Percentiles rank a stretch among this genome's conserved stretches.
These are phyloP conservation scores for Rhynchotus rufescens DNA, from an alignment of 2,797 vertebrate species.

Conservation along the genomic window DNA sequence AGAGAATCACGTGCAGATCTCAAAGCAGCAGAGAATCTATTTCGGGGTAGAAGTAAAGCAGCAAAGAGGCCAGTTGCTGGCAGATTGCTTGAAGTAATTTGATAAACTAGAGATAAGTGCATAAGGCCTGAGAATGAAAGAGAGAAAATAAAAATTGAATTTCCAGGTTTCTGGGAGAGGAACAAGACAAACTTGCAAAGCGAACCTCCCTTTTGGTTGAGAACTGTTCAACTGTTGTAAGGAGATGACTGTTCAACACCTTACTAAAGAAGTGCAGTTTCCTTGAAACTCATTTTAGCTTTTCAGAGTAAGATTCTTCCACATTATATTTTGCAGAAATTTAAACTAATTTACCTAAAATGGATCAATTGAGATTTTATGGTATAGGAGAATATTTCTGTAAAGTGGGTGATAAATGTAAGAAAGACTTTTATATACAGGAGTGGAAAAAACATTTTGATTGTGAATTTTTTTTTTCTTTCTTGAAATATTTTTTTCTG, in stretches of 20 bases:
- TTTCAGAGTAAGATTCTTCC: neutral
- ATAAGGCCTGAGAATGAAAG: neutral
- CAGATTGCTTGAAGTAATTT: neutral
- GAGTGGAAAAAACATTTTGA: neutral
- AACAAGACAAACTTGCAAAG: neutral
- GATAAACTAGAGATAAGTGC: neutral
- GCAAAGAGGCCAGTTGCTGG: neutral
- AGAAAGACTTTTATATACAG: neutral
- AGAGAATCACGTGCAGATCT: conserved; percentile 21
- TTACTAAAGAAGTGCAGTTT: neutral
- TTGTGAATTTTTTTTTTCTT: too few species aligned
- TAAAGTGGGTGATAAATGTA: neutral
- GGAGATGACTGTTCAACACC: neutral
- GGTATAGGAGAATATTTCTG: neutral
- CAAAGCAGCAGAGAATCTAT: neutral
- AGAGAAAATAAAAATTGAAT: neutral
- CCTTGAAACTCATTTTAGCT: neutral
- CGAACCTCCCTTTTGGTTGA: neutral
- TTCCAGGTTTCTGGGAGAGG: neutral
- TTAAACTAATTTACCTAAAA: neutral
- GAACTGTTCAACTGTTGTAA: neutral
- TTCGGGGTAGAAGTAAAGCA: neutral
- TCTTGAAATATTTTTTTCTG: neutral
- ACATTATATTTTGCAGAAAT: neutral
- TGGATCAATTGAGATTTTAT: neutral